These are phyloP conservation scores for Zhuqinia jingwanae DNA, from an alignment of 2,888 invertebrate species.

Conservation along the genomic window DNA sequence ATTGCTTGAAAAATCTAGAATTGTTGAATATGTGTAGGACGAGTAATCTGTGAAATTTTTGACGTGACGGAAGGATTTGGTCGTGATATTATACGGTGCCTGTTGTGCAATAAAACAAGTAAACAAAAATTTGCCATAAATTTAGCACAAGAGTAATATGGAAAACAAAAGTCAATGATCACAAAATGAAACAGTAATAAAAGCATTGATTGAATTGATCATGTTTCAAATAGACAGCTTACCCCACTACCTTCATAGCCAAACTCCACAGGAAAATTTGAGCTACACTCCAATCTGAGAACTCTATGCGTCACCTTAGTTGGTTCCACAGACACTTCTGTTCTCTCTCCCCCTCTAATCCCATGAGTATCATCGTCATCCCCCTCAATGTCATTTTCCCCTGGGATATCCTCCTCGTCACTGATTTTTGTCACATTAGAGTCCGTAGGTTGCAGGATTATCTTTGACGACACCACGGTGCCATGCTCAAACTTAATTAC, in stretches of 20 bases:
- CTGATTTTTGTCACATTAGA: conserved; percentile 61
- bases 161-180: too few species aligned
- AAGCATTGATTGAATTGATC: not conserved
- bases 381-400: conserved; percentile 48
- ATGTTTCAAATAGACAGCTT: not conserved
- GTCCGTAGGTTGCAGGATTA: conserved; percentile 36
- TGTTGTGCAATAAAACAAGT: too few species aligned
- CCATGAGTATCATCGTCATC: conserved; percentile 20
- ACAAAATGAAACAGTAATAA: too few species aligned
- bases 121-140: too few species aligned
- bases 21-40: conserved; percentile 64
- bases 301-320: conserved; percentile 46
- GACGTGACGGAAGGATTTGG: conserved; percentile 70
- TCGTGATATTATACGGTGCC: conserved; percentile 60
- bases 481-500: conserved; percentile 61
- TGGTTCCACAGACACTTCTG: conserved; percentile 27
- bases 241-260: conserved; percentile 74
- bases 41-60: conserved; percentile 66
- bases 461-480: conserved; percentile 35
- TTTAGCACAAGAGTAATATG: too few species aligned
- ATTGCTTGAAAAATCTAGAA: conserved; percentile 71
- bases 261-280: conserved; percentile 72
- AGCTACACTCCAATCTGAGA: conserved; percentile 64
- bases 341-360: conserved; percentile 40
- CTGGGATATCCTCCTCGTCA: conserved; percentile 32